A percentile compares a stretch with the other conserved stretches of the same genome.
Evolutionary conservation across 2,797 vertebrate genomes (phyloP).

Genomic region (Prionace glauca): DNA sequence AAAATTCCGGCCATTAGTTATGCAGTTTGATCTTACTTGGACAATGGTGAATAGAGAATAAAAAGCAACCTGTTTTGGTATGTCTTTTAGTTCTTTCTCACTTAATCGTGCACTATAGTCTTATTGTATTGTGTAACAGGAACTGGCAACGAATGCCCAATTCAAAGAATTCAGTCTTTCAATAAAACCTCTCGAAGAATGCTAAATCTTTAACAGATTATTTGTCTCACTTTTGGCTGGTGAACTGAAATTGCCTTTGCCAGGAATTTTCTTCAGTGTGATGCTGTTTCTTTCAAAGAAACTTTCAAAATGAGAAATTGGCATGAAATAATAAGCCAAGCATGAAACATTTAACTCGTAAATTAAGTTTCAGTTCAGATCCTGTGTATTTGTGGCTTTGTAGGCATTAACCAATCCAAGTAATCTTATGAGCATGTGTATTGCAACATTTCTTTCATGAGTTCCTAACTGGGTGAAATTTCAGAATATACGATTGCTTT

Average conservation of each 20-base stretch:
- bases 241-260: neutral
- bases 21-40: neutral
- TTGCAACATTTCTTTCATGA: too few relatives aligned
- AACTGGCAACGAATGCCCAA: neutral
- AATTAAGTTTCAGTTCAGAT: neutral
- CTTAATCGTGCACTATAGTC: constrained; percentile 19
- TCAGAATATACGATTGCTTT: too few relatives aligned
- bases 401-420: neutral
- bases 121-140: constrained; percentile 19
- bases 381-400: neutral
- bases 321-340: constrained; percentile 17
- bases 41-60: neutral
- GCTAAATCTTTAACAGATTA: constrained; percentile 32
- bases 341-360: neutral
- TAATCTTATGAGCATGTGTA: neutral
- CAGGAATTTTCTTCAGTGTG: neutral
- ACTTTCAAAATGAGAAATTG: constrained; percentile 23
- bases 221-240: constrained; percentile 18
- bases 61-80: neutral
- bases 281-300: constrained; percentile 11
- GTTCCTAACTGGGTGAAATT: too few relatives aligned
- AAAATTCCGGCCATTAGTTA: too few relatives aligned
- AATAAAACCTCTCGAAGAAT: neutral
- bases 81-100: neutral
- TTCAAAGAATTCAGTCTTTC: constrained; percentile 21